These are phyloP conservation scores for Tetranychus truncatus DNA, from an alignment of 2,888 invertebrate genomes.

Conservation along the genomic window DNA sequence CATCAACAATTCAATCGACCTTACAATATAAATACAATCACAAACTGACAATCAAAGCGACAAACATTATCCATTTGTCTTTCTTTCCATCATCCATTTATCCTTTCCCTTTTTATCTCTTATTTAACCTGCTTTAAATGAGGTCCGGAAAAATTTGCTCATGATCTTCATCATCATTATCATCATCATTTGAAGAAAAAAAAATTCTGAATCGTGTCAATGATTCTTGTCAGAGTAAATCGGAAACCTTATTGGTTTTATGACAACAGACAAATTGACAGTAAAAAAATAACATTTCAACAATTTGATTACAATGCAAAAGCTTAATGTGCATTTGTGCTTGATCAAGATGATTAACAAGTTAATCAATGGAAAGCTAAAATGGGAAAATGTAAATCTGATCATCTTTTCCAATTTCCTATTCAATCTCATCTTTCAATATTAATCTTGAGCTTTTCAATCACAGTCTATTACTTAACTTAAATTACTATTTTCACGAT, in stretches of 20 bases:
- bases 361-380: too few relatives aligned
- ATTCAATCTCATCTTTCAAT: too few relatives aligned
- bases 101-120: constrained; percentile 12
- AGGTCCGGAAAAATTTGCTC: constrained; percentile 10
- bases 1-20: not conserved
- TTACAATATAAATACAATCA: not conserved
- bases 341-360: too few relatives aligned
- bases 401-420: too few relatives aligned
- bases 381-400: too few relatives aligned
- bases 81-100: not conserved
- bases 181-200: not conserved
- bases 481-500: too few relatives aligned
- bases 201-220: not conserved
- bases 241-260: not conserved
- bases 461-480: too few relatives aligned
- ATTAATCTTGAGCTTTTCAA: too few relatives aligned
- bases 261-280: not conserved
- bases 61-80: not conserved
- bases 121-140: constrained; percentile 16
- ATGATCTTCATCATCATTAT: constrained; percentile 6
- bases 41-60: not conserved
- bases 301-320: too few relatives aligned
- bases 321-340: too few relatives aligned
- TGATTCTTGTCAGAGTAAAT: not conserved
- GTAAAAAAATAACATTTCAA: too few relatives aligned